These are phyloP conservation scores for Neria commutata DNA, from an alignment of 2,888 invertebrate genomes.

Conservation along the genomic window DNA sequence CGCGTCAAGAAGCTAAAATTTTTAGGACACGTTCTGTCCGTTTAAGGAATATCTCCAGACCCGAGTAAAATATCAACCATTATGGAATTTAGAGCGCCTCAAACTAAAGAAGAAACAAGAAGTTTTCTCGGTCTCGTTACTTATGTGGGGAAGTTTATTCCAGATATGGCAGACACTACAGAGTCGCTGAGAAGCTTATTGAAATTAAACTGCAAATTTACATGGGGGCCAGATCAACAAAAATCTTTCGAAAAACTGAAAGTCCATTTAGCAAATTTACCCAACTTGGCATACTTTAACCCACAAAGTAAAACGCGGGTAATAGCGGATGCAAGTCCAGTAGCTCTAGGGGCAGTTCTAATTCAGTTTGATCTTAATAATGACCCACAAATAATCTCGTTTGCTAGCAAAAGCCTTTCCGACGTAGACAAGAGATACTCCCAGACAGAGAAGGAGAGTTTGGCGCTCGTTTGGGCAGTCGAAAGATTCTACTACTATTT, in stretches of 20 bases:
- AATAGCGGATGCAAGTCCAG: conserved; percentile 3
- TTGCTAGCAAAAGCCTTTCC: conserved; percentile 27
- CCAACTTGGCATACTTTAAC: conserved; percentile 3
- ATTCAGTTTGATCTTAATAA: conserved; percentile 25
- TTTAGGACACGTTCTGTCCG: not conserved
- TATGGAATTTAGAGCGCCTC: conserved; percentile 7
- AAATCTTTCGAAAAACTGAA: conserved; percentile 2
- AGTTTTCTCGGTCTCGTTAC: conserved; percentile 18
- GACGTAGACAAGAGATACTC: conserved; percentile 43
- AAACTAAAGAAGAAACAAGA: conserved; percentile 12
- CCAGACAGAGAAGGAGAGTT: conserved; percentile 27
- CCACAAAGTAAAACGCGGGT: not conserved
- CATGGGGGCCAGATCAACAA: not conserved
- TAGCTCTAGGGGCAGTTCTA: conserved; percentile 28
- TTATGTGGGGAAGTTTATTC: conserved; percentile 15
- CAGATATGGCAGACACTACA: conserved; percentile 13
- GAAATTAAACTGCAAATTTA: conserved; percentile 14
- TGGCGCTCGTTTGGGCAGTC: conserved; percentile 21
- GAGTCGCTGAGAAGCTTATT: conserved; percentile 8
- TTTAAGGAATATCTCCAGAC: not conserved
- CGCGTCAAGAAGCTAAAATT: not conserved
- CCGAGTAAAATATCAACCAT: not conserved
- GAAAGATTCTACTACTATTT: conserved; percentile 27
- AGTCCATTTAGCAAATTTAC: not conserved
- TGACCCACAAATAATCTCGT: conserved; percentile 26